A percentile compares a stretch with the other conserved stretches of the same genome.
phyloP scores from a whole-genome alignment of 2,888 invertebrate species.

The Drosophila longiperda region DNA sequence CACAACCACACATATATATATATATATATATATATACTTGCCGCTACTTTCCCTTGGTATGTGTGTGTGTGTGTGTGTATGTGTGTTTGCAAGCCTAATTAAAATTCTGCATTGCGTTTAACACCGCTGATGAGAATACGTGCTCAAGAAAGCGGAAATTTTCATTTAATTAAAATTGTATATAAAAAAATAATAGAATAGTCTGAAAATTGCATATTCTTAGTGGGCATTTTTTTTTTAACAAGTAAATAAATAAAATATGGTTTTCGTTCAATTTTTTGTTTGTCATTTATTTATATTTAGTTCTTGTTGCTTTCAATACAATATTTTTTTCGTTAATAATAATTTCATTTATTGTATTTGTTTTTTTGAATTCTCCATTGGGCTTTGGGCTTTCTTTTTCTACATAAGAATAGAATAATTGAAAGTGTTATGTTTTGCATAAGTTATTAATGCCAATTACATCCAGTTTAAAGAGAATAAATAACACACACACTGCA shows the following conservation, averaged over 20 bases:
- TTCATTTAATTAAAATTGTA: conserved; percentile 74
- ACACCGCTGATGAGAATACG: conserved; percentile 74
- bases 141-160: conserved; percentile 76
- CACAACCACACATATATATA: not conserved
- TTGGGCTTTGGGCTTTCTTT: conserved; percentile 29
- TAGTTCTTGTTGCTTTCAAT: conserved; percentile 53
- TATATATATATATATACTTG: conserved; percentile 5
- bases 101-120: conserved; percentile 79
- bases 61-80: conserved; percentile 28
- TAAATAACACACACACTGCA: conserved; percentile 14
- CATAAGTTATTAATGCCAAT: conserved; percentile 16
- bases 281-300: conserved; percentile 50
- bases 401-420: conserved; percentile 43
- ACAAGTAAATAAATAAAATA: not conserved
- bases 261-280: conserved; percentile 20
- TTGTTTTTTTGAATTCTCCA: conserved; percentile 16
- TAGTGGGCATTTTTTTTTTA: not conserved
- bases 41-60: conserved; percentile 11
- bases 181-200: conserved; percentile 21
- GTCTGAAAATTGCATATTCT: conserved; percentile 10
- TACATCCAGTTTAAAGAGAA: conserved; percentile 3
- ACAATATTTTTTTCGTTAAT: conserved; percentile 50
- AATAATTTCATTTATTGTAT: conserved; percentile 57
- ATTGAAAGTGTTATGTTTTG: conserved; percentile 9
- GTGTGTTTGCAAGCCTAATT: conserved; percentile 66